A percentile compares a stretch with the other conserved stretches of the same genome.
Evolutionary conservation across 53 echinoderm and acorn worm species (phyloP).

Genomic region (Glandiceps talaboti): DNA sequence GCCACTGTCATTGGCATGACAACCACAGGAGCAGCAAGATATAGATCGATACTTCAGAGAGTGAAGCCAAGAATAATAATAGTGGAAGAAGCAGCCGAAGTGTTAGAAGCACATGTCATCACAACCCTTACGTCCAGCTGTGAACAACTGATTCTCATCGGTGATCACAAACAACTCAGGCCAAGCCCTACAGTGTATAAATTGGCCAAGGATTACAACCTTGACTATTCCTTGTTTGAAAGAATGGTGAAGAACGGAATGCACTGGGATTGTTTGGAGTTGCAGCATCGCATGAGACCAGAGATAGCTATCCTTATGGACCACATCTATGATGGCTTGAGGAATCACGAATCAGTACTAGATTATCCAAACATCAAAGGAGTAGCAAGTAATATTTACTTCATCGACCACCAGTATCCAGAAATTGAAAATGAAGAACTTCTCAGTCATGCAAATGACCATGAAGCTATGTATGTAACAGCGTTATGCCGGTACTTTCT

Average conservation of each 20-base stretch:
- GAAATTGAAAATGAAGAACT: constrained; percentile 38
- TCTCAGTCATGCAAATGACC: constrained; percentile 49
- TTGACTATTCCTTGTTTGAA: constrained; percentile 58
- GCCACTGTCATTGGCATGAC: constrained; percentile 62
- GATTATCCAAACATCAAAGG: constrained; percentile 31
- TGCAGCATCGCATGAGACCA: constrained; percentile 86
- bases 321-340: constrained; percentile 43
- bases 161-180: constrained; percentile 62
- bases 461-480: constrained; percentile 56
- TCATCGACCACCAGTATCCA: constrained; percentile 23
- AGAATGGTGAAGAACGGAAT: constrained; percentile 55
- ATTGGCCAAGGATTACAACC: constrained; percentile 44
- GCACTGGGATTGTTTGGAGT: constrained; percentile 23
- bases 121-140: constrained; percentile 57
- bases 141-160: constrained; percentile 79
- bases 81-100: constrained; percentile 76
- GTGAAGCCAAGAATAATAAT: constrained; percentile 65
- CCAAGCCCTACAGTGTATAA: constrained; percentile 50
- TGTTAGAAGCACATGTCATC: constrained; percentile 59
- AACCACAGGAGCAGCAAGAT: constrained; percentile 62
- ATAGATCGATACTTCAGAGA: constrained; percentile 44
- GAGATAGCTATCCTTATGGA: constrained; percentile 62
- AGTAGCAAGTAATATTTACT: constrained; percentile 32
- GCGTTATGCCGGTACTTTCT: constrained; percentile 51
- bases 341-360: constrained; percentile 33